Base-by-base conservation (phyloP, 2,888 invertebrate genomes). In the Drosophila sordidapex region DNA sequence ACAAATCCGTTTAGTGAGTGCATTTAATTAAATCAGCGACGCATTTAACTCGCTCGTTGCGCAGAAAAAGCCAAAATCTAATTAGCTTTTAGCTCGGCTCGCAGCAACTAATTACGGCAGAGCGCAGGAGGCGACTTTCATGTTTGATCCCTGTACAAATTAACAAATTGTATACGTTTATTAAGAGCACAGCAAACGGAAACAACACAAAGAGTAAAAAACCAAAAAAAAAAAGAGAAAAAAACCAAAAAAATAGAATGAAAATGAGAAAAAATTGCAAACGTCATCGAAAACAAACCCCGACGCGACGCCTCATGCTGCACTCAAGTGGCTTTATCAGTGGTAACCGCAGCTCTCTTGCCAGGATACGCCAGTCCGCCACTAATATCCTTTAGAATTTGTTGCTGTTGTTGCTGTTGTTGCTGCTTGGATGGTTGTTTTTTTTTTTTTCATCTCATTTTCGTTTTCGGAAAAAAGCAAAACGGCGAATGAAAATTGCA, bases 261-360 rank as follows among this genome's bases (percentile, higher is more conserved):
- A 56, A 56, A 56, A 56, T 56, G 56, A 62, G 52, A 74, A 85
- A 86, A 90, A 91, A 90, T 70, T 89, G 91, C 90, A 82, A 90
- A 74, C 91, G 90, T 91, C 91, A 91, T 90, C 91, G 87, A 82
- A 79, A 79, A 59, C 61, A 54, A 70, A 66, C 46, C 65, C 43
- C 57, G n/a, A 65, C 70, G 78, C 60, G n/a, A 65, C 70, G 78
- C 74, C 82, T 78, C 68, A 72, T 75, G 69, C 83, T 82, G 82
- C 81, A 82, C 88, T 91, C 91, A 91, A 91, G 91, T 91, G 91
- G 91, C 91, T 91, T 91, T 82, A 91, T 90, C 89, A 86, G 87
- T 82, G 89, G 83, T 64, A 88, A 85, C 87, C 89, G 78, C 85
- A 89, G 83, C 70, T 65, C 72, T 53, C 79, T 60, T 62, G 51